A percentile compares a stretch with the other conserved stretches of the same genome.
Evolutionary conservation across 2,797 vertebrate species (phyloP).

Genomic region (Rachycentron canadum): DNA sequence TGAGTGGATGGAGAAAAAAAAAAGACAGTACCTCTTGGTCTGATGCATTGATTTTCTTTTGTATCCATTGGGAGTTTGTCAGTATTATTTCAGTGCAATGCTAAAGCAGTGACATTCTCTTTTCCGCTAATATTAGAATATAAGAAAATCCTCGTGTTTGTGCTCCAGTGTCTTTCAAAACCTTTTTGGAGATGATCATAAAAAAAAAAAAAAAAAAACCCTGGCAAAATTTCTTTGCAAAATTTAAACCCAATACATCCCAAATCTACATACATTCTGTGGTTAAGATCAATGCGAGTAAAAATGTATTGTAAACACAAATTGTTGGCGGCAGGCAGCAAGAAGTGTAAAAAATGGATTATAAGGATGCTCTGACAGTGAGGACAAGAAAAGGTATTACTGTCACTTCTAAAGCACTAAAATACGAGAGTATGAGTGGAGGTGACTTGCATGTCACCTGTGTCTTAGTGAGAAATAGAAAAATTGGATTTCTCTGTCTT

Average conservation of each 20-base stretch:
- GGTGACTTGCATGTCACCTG: conserved; percentile 8
- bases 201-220: too few relatives aligned
- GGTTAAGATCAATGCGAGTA: conserved; percentile 9
- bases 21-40: not conserved
- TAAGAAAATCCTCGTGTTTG: not conserved
- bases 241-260: conserved; percentile 2
- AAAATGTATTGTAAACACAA: conserved; percentile 6
- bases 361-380: not conserved
- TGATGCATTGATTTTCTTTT: not conserved
- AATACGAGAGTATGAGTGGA: not conserved
- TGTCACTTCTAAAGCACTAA: not conserved
- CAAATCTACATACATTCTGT: conserved; percentile 1
- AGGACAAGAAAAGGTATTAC: not conserved
- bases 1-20: not conserved
- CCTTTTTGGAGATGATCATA: conserved; percentile 36
- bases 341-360: not conserved
- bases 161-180: not conserved
- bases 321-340: not conserved
- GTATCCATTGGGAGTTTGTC: not conserved
- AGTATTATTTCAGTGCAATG: not conserved
- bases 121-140: not conserved
- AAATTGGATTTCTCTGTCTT: conserved; percentile 17
- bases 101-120: not conserved
- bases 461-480: not conserved
- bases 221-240: conserved; percentile 18